phyloP scores from a whole-genome alignment of 2,113 vertebrate genomes.

The Phalacrocorax brasilianus region DNA sequence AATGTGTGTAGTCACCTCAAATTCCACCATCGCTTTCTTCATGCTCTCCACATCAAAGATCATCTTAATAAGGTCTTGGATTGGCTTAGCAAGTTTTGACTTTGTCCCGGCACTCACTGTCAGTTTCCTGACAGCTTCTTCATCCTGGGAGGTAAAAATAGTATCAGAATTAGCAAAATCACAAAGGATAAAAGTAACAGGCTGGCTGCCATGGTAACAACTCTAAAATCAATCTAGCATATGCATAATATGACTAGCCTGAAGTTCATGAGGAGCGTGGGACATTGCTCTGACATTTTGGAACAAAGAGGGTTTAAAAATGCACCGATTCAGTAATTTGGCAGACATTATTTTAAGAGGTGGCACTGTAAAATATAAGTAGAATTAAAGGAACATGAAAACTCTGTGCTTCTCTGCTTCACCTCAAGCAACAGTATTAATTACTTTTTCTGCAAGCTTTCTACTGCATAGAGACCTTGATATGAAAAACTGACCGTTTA shows the following conservation, averaged over 20 bases:
- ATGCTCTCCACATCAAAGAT: conserved; percentile 99
- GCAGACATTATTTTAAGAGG: not conserved
- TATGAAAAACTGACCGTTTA: not conserved
- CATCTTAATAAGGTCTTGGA: conserved; percentile 93
- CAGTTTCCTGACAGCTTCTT: conserved; percentile 92
- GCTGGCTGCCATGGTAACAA: conserved; percentile 25
- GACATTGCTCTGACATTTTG: not conserved
- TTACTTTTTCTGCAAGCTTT: not conserved
- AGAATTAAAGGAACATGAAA: not conserved
- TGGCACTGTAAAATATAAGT: not conserved
- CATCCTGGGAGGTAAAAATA: conserved; percentile 80
- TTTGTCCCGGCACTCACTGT: conserved; percentile 87
- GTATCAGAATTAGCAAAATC: conserved; percentile 43
- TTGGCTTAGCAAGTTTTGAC: conserved; percentile 86
- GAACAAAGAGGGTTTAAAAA: not conserved
- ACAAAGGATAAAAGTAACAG: conserved; percentile 28
- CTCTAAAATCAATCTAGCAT: not conserved
- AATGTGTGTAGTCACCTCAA: conserved; percentile 79
- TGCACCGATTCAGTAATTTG: not conserved
- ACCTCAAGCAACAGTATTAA: not conserved
- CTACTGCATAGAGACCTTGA: not conserved
- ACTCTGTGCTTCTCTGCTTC: not conserved
- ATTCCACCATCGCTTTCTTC: conserved; percentile 99
- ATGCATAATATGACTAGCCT: not conserved
- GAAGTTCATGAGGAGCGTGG: conserved; percentile 5